A percentile compares a stretch with the other conserved stretches of the same genome.
These are phyloP conservation scores for Drosophila crucigera DNA, from an alignment of 2,888 invertebrate species.

Conservation along the genomic window DNA sequence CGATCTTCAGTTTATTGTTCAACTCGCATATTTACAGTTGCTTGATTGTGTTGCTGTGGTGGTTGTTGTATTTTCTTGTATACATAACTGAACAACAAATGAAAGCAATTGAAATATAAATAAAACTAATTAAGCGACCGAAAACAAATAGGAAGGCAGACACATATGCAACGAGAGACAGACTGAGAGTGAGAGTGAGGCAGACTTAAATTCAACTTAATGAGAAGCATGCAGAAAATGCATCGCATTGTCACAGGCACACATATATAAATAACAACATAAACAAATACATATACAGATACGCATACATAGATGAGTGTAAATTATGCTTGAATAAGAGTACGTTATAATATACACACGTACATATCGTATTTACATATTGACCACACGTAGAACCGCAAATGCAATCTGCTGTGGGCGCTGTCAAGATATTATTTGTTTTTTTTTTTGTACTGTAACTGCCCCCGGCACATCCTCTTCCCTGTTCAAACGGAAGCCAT, in stretches of 20 bases:
- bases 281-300: constrained; percentile 30
- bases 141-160: constrained; percentile 38
- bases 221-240: constrained; percentile 57
- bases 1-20: constrained; percentile 28
- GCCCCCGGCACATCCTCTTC: not conserved
- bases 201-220: constrained; percentile 17
- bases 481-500: constrained; percentile 68
- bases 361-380: constrained; percentile 51
- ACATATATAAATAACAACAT: constrained; percentile 5
- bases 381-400: constrained; percentile 61
- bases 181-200: not conserved
- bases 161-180: not conserved
- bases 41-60: constrained; percentile 33
- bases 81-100: constrained; percentile 72
- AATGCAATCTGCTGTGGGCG: constrained; percentile 68
- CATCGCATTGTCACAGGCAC: constrained; percentile 31
- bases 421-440: constrained; percentile 24
- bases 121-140: constrained; percentile 67
- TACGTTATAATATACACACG: constrained; percentile 36
- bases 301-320: constrained; percentile 32
- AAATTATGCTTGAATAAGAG: constrained; percentile 56
- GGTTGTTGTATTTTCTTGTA: constrained; percentile 46
- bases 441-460: constrained; percentile 25
- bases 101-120: constrained; percentile 72
- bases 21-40: constrained; percentile 68